phyloP scores from a whole-genome alignment of 2,888 invertebrate species.

The Agrenia bidenticulata region DNA sequence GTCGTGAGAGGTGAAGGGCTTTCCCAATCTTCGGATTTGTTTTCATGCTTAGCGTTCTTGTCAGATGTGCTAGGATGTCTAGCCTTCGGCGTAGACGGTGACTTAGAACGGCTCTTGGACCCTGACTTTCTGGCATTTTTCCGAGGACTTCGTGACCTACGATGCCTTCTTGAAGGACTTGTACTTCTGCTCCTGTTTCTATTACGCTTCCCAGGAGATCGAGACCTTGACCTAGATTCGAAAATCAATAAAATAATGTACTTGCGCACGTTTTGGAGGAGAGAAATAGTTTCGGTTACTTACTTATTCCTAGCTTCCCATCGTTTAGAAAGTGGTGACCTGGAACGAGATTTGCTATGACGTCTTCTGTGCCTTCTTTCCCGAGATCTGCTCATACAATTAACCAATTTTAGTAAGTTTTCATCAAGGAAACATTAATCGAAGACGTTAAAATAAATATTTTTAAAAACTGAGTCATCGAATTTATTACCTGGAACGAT shows the following conservation, averaged over 20 bases:
- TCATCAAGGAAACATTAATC: no score
- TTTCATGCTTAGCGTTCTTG: neutral
- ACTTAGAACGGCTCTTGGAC: neutral
- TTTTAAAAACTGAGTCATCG: neutral
- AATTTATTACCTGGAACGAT: conserved; percentile 27
- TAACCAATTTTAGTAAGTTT: no score
- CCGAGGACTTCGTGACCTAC: neutral
- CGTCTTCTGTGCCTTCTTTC: conserved; percentile 30
- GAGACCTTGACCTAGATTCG: conserved; percentile 34
- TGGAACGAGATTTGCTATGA: conserved; percentile 10
- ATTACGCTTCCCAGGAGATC: conserved; percentile 27
- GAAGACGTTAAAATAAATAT: no score
- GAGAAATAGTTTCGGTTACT: neutral
- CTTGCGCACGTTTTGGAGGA: neutral
- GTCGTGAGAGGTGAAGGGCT: neutral
- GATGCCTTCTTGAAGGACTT: conserved; percentile 16
- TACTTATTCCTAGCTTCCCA: conserved; percentile 19
- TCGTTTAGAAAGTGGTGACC: conserved; percentile 15
- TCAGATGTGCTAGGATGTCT: neutral
- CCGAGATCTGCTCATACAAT: conserved; percentile 28
- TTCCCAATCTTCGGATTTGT: neutral
- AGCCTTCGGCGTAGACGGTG: neutral
- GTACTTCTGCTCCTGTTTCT: conserved; percentile 24
- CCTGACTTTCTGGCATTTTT: neutral
- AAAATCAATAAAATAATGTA: no score